Conservation (phyloP, 2,113 vertebrate species). For the Prochilodus magdalenae region DNA sequence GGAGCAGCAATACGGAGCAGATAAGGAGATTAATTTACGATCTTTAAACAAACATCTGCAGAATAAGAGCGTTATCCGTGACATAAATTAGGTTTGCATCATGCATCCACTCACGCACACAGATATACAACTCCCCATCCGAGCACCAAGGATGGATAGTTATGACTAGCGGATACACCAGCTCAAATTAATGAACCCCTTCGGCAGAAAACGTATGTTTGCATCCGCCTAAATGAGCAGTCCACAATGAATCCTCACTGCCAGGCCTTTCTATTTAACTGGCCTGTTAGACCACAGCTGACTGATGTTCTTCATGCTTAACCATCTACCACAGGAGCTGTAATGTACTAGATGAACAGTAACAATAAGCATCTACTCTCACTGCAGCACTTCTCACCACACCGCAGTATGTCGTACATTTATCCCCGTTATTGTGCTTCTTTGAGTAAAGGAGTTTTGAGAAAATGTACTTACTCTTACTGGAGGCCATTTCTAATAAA, state of each 20-base stretch:
- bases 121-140: background rate
- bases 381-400: no score
- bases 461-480: no score
- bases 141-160: constrained; percentile 23
- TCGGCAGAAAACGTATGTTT: constrained; percentile 1
- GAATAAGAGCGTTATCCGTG: constrained; percentile 2
- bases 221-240: constrained; percentile 22
- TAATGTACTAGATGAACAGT: no score
- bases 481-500: no score
- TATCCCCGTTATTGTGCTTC: no score
- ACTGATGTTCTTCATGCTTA: constrained; percentile 20
- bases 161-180: constrained; percentile 33
- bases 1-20: background rate
- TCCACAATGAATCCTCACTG: constrained; percentile 25
- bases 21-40: constrained; percentile 37
- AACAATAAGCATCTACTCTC: no score
- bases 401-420: no score
- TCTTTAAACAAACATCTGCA: constrained; percentile 41
- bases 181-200: constrained; percentile 11
- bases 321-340: background rate
- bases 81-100: constrained; percentile 4
- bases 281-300: constrained; percentile 3
- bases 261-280: constrained; percentile 10
- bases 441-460: no score
- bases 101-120: background rate